Conservation (phyloP, 2,797 vertebrate genomes). For the Trichosurus vulpecula region DNA sequence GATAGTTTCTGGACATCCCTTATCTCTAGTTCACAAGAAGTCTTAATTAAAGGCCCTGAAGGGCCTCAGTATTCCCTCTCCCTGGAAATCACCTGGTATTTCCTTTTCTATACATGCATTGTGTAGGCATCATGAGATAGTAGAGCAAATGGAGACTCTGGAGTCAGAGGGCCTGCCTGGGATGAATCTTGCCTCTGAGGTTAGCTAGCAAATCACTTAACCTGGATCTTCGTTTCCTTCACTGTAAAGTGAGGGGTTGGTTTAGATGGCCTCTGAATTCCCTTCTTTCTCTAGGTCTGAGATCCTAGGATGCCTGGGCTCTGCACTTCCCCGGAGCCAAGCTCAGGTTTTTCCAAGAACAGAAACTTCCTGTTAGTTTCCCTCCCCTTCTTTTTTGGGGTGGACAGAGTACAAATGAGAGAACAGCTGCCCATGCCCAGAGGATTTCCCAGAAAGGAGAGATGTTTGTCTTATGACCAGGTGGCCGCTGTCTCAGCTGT, state of each 20-base stretch:
- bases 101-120: neutral
- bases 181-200: neutral
- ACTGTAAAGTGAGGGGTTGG: neutral
- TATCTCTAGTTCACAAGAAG: neutral
- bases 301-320: neutral
- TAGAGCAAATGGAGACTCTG: neutral
- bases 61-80: neutral
- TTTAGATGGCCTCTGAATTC: neutral
- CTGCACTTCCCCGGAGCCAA: neutral
- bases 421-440: neutral
- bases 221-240: neutral
- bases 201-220: neutral
- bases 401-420: neutral
- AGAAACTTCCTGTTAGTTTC: neutral
- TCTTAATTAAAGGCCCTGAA: neutral
- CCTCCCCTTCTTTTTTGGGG: constrained; percentile 26
- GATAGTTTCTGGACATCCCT: neutral
- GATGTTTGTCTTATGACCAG: accelerated
- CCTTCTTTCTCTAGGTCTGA: neutral
- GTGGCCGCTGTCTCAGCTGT: accelerated
- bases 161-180: neutral
- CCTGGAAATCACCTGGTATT: neutral
- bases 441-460: neutral
- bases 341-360: neutral
- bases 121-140: neutral